Percentiles rank a stretch among this genome's conserved stretches.
Conservation (phyloP, 2,113 vertebrate species). For the Dolichotis patagonum region DNA sequence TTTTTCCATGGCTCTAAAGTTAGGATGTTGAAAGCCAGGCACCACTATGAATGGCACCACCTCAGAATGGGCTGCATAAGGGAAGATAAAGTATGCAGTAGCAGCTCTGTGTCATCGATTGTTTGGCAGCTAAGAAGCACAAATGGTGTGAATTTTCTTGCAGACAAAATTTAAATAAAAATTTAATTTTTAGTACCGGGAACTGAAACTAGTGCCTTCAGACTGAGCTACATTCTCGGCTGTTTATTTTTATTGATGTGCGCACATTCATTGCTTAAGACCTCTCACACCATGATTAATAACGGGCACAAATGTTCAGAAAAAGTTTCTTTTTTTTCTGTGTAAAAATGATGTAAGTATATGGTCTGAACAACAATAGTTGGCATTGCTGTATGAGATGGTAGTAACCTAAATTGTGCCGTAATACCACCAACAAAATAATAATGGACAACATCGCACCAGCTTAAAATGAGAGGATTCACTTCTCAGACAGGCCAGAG, state of each 20-base stretch:
- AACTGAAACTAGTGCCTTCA: not conserved
- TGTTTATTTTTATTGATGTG: not conserved
- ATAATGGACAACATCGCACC: not conserved
- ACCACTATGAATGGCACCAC: not conserved
- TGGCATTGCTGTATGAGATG: not conserved
- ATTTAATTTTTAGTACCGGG: not conserved
- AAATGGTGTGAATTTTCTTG: not conserved
- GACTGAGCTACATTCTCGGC: not conserved
- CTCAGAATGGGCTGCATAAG: not conserved
- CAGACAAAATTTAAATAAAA: slow-evolving; percentile 18
- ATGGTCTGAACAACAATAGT: not conserved
- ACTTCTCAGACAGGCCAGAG: not conserved
- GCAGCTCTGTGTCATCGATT: not conserved
- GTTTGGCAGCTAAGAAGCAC: not conserved
- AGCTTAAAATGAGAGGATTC: not conserved
- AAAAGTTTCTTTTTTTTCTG: not conserved
- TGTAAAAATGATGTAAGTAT: not conserved
- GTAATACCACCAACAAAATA: not conserved
- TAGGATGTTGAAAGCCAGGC: not conserved
- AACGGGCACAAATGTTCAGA: not conserved
- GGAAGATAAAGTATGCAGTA: no score
- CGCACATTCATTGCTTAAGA: not conserved
- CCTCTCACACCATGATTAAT: not conserved
- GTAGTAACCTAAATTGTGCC: not conserved
- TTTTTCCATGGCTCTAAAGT: not conserved